Evolutionary conservation across 2,888 invertebrate genomes (phyloP).

Genomic region (Drosophila neotestacea): DNA sequence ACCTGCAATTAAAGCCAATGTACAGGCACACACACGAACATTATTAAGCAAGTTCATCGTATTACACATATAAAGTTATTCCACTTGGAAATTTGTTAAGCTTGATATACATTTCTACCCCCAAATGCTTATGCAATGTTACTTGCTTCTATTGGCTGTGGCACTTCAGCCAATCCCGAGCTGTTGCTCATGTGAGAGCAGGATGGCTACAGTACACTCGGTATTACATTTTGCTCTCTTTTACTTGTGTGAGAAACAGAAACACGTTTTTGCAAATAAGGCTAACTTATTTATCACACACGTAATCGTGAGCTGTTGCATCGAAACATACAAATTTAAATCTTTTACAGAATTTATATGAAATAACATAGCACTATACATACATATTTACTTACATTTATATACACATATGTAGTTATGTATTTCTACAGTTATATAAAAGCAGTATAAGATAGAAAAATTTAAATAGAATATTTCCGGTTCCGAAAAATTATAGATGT

Average conservation of each 20-base stretch:
- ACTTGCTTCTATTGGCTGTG: slow-evolving; percentile 45
- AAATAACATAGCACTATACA: neutral
- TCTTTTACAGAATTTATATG: neutral
- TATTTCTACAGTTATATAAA: neutral
- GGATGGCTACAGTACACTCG: slow-evolving; percentile 27
- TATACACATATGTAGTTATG: neutral
- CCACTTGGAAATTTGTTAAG: neutral
- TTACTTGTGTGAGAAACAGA: neutral
- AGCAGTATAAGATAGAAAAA: neutral
- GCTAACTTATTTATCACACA: neutral
- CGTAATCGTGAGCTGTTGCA: neutral
- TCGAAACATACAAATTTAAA: slow-evolving; percentile 2
- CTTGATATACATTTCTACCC: slow-evolving; percentile 35
- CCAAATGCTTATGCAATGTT: slow-evolving; percentile 10
- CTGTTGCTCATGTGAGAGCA: slow-evolving; percentile 14
- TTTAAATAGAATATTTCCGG: neutral
- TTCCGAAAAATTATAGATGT: too few relatives aligned
- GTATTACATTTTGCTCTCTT: slow-evolving; percentile 8
- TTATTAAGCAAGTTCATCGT: neutral
- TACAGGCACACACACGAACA: slow-evolving; percentile 13
- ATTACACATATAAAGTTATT: neutral
- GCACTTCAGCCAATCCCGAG: slow-evolving; percentile 46
- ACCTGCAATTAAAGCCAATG: slow-evolving; percentile 72
- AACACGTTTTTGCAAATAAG: slow-evolving; percentile 1
- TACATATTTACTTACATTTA: slow-evolving; percentile 2